Percentiles rank a stretch among this genome's conserved stretches.
phyloP scores from a whole-genome alignment of 2,113 vertebrate species.

The Ellobius talpinus region DNA sequence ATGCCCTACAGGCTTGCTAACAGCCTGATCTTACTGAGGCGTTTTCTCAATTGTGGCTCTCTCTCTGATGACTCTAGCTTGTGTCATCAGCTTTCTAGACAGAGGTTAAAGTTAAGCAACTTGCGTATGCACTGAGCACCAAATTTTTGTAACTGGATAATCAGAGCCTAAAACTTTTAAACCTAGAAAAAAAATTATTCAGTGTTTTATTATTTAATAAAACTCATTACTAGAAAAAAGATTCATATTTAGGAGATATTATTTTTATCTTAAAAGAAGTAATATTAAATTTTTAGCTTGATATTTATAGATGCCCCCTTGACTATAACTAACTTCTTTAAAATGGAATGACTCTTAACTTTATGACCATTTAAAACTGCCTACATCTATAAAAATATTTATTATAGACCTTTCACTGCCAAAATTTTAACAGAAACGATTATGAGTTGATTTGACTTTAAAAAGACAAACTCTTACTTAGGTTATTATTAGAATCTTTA shows the following conservation, averaged over 20 bases:
- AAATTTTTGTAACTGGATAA: conserved; percentile 35
- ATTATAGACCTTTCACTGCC: background rate
- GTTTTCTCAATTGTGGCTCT: background rate
- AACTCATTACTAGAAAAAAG: conserved; percentile 25
- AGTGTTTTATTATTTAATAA: conserved; percentile 55
- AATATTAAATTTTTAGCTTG: conserved; percentile 25
- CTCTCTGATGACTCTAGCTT: background rate
- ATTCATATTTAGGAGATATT: conserved; percentile 30
- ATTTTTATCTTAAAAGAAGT: conserved; percentile 48
- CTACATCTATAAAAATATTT: conserved; percentile 11
- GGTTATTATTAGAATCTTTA: conserved; percentile 26
- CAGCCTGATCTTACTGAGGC: background rate
- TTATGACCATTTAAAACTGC: conserved; percentile 44
- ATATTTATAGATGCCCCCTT: conserved; percentile 42
- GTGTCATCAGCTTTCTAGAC: background rate
- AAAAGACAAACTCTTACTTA: conserved; percentile 39
- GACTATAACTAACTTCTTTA: background rate
- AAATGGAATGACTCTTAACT: conserved; percentile 33
- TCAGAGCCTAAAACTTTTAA: conserved; percentile 39
- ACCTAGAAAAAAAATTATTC: background rate
- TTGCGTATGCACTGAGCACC: background rate
- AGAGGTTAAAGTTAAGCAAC: background rate
- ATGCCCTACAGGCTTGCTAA: background rate
- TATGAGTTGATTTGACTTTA: conserved; percentile 57
- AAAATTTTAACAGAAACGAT: conserved; percentile 43